A percentile compares a stretch with the other conserved stretches of the same genome.
These are phyloP conservation scores for Salminus brasiliensis DNA, from an alignment of 2,113 vertebrate species.

Conservation along the genomic window DNA sequence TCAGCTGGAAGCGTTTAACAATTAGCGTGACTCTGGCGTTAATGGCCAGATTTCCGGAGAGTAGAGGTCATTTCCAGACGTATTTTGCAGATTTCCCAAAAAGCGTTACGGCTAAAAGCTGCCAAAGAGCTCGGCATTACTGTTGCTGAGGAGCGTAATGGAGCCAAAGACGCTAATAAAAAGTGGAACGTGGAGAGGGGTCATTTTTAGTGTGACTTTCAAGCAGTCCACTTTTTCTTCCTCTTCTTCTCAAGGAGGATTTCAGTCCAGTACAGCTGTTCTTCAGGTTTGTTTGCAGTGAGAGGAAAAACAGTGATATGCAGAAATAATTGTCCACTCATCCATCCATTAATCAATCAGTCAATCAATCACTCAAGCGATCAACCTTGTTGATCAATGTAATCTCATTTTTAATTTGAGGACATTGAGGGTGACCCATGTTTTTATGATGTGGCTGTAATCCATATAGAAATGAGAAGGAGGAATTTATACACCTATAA, in stretches of 20 bases:
- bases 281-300: no score
- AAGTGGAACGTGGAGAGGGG: neutral
- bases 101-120: constrained; percentile 39
- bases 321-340: no score
- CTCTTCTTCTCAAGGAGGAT: neutral
- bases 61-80: constrained; percentile 44
- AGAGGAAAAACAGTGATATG: no score
- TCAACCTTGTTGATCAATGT: no score
- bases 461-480: no score
- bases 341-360: no score
- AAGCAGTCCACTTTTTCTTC: constrained; percentile 21
- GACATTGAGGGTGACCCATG: no score
- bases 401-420: no score
- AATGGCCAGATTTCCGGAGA: constrained; percentile 23
- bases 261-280: no score
- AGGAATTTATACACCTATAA: no score
- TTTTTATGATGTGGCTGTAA: no score
- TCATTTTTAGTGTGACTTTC: constrained; percentile 40
- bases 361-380: no score
- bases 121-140: constrained; percentile 31
- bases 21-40: constrained; percentile 7
- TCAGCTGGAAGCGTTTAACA: constrained; percentile 10
- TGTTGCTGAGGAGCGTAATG: constrained; percentile 10
- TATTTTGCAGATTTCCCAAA: constrained; percentile 41
- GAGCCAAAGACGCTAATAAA: constrained; percentile 35